Percentiles rank a stretch among this genome's conserved stretches.
Conservation (phyloP, 2,113 vertebrate species). For the Bathybates hornii region DNA sequence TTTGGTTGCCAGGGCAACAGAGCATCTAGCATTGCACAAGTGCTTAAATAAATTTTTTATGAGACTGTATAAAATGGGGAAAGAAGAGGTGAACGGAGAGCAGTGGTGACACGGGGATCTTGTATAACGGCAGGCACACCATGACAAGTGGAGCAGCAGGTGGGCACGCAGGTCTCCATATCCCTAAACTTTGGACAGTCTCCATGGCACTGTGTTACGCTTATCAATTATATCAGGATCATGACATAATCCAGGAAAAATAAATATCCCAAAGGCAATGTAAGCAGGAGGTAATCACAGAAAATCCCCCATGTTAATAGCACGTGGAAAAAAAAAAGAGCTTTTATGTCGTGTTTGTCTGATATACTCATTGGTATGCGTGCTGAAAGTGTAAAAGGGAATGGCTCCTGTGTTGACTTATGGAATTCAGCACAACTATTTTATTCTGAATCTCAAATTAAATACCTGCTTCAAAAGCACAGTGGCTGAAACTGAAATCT, state of each 20-base stretch:
- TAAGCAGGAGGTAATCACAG: constrained; percentile 23
- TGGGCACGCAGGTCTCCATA: not conserved
- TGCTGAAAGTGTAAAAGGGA: constrained; percentile 2
- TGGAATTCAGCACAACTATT: not conserved
- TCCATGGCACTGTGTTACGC: not conserved
- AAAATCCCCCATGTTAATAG: constrained; percentile 20
- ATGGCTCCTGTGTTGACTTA: constrained; percentile 14
- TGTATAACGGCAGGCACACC: constrained; percentile 33
- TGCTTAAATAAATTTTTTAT: constrained; percentile 72
- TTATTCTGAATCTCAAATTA: not conserved
- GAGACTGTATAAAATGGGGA: constrained; percentile 67
- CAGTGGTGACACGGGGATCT: constrained; percentile 33
- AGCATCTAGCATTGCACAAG: constrained; percentile 62
- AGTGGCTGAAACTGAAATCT: constrained; percentile 5
- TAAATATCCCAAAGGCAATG: constrained; percentile 20
- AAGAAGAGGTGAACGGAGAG: constrained; percentile 42
- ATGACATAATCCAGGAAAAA: constrained; percentile 23
- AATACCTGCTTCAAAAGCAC: constrained; percentile 2
- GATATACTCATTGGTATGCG: constrained; percentile 7
- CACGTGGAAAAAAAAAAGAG: not conserved
- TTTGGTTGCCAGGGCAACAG: constrained; percentile 77
- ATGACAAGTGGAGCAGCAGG: not conserved
- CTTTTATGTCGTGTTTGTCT: constrained; percentile 14
- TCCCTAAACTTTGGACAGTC: not conserved
- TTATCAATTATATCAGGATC: constrained; percentile 3